Evolutionary conservation across 1,140 invertebrate genomes (phyloP).

Genomic region (Spodoptera frugiperda): DNA sequence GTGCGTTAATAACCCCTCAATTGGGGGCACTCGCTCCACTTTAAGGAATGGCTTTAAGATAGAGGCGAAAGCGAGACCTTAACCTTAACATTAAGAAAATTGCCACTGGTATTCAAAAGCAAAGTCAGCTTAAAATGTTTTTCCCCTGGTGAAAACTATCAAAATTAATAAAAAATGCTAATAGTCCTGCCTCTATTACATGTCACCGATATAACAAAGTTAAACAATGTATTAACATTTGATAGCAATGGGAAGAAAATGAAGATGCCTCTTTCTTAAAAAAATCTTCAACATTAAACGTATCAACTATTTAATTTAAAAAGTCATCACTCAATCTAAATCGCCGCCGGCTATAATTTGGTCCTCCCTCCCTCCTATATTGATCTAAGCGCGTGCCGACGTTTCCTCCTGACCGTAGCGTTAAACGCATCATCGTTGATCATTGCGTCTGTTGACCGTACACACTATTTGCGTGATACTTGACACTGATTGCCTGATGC

Average conservation of each 20-base stretch:
- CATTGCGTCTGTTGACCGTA: constrained; percentile 53
- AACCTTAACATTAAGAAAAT: not conserved
- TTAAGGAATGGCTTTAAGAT: not conserved
- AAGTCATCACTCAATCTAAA: not conserved
- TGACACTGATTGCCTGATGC: constrained; percentile 41
- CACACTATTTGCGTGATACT: constrained; percentile 43
- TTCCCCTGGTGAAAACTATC: too few species aligned
- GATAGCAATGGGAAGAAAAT: too few species aligned
- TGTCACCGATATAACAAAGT: too few species aligned
- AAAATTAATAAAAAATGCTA: too few species aligned
- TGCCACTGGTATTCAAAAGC: too few species aligned
- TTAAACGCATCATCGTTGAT: constrained; percentile 52
- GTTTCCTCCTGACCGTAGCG: constrained; percentile 24
- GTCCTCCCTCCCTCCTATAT: constrained; percentile 29
- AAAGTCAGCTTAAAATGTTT: too few species aligned
- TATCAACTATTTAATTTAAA: too few species aligned
- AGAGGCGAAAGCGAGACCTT: constrained; percentile 32
- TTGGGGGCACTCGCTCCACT: constrained; percentile 63
- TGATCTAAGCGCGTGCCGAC: constrained; percentile 52
- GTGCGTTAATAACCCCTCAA: constrained; percentile 71
- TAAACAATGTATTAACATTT: too few species aligned
- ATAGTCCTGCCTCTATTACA: too few species aligned
- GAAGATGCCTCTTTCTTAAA: too few species aligned
- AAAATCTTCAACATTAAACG: too few species aligned
- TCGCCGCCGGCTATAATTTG: not conserved